These are phyloP conservation scores for Cancer borealis DNA, from an alignment of 2,888 invertebrate species.

Conservation along the genomic window DNA sequence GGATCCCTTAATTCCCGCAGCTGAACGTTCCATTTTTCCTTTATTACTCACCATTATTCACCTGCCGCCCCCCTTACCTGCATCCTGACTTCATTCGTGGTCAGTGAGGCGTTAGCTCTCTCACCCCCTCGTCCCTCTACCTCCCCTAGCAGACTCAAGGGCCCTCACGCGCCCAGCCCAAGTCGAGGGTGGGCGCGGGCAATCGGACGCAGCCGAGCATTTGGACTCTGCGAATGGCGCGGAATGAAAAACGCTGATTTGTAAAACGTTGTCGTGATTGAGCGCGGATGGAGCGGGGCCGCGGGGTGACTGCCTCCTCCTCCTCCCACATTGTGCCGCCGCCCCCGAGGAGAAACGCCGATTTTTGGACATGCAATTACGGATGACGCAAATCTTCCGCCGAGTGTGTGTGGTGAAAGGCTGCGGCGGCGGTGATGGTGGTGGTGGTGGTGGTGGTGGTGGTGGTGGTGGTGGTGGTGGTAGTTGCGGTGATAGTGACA, in stretches of 20 bases:
- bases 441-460: too few relatives aligned
- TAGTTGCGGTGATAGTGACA: too few relatives aligned
- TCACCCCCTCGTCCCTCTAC: background rate
- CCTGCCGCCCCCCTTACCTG: conserved; percentile 26
- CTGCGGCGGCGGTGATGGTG: too few relatives aligned
- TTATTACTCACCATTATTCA: conserved; percentile 35
- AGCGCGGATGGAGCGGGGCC: background rate
- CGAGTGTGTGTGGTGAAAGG: too few relatives aligned
- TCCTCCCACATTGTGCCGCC: background rate
- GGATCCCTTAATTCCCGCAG: too few relatives aligned
- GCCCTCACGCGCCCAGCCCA: conserved; percentile 54
- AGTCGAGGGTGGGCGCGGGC: conserved; percentile 51
- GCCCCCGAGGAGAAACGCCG: conserved; percentile 22
- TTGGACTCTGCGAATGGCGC: background rate
- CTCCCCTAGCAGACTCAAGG: conserved; percentile 24
- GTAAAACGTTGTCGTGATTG: conserved; percentile 47
- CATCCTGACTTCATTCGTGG: conserved; percentile 50
- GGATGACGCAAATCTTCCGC: conserved; percentile 50
- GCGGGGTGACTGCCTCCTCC: too few relatives aligned
- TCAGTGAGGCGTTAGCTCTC: conserved; percentile 49
- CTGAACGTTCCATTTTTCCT: conserved; percentile 14
- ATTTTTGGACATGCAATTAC: conserved; percentile 46
- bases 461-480: too few relatives aligned
- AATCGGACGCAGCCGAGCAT: conserved; percentile 53
- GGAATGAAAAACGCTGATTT: conserved; percentile 53